Evolutionary conservation across 2,888 invertebrate genomes (phyloP), one percentile per base, ranked within the genome.

Genomic region (Mimas tiliae): DNA sequence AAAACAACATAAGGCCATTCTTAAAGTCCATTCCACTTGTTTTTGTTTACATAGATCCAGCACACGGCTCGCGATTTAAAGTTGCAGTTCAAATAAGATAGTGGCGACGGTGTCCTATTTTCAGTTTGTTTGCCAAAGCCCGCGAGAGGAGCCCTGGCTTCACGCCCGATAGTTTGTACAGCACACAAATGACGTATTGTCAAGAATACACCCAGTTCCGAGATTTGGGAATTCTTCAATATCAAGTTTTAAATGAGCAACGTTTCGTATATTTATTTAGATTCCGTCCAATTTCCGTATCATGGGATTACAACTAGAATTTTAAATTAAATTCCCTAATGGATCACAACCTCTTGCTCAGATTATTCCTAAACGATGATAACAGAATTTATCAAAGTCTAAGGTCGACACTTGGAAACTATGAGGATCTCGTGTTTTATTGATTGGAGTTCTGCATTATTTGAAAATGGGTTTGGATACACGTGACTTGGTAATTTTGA

Each of bases 31-130:
- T 38, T 58, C 12, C 58, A 42, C 19, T 58, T 42, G 58, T 58
- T 58, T 58, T 42, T 58, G 58, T 58, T 58, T 42, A 58, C 58
- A n/a, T 58, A 58, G 58, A 58, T 38, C 12, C 16, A 58, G 38
- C 58, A 12, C 19, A 50, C 50, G 19, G 8, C 50, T 16, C 7
- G 19, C 6, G 58, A 42, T 42, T 58, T 58, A 58, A 58, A 58
- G 58, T 42, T 58, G 58, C 58, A 58, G 42, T 58, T 42, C 19
- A 19, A 42, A 58, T 58, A 58, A 42, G 42, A 58, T 58, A 38
- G 42, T 6, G 38, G 38, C 38, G 19, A 42, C 38, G 38, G 12
- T 58, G 58, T 58, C 38, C 58, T 58, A 58, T 58, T 58, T 42
- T 58, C 38, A 42, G 58, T 58, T 58, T 58, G 58, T 50, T 50